phyloP scores from a whole-genome alignment of 2,113 vertebrate genomes.

The Pachypanchax playfairii region DNA sequence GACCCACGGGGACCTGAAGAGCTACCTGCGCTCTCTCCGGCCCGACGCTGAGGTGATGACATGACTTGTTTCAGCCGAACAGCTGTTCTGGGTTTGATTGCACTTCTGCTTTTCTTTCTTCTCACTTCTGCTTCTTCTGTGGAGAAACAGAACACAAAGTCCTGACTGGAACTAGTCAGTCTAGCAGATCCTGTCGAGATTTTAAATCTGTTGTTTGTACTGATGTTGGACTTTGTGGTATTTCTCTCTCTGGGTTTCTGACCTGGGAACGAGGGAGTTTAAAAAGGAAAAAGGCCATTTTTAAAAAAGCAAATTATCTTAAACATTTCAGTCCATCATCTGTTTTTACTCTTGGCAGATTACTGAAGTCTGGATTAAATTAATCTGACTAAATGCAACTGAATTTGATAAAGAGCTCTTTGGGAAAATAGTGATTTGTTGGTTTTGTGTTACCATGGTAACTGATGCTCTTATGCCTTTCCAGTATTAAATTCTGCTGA shows the following conservation, averaged over 20 bases:
- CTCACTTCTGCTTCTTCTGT: constrained; percentile 32
- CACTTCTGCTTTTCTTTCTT: constrained; percentile 22
- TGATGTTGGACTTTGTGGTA: too few species aligned
- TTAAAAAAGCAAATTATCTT: too few species aligned
- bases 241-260: too few species aligned
- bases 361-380: too few species aligned
- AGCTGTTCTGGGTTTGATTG: background rate
- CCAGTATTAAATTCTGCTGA: background rate
- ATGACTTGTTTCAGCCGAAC: background rate
- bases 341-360: too few species aligned
- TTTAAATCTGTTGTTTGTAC: too few species aligned
- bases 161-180: background rate
- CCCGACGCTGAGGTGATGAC: constrained; percentile 90
- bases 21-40: constrained; percentile 89
- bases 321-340: too few species aligned
- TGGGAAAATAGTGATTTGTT: background rate
- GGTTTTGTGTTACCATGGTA: background rate
- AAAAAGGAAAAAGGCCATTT: too few species aligned
- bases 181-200: background rate
- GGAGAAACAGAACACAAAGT: background rate
- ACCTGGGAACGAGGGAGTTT: too few species aligned
- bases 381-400: constrained; percentile 1
- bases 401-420: background rate
- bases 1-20: constrained; percentile 95
- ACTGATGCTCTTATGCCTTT: background rate